Evolutionary conservation across 2,888 invertebrate genomes (phyloP), one percentile per base, ranked within the genome.

Genomic region (Orchesellides sinensis): DNA sequence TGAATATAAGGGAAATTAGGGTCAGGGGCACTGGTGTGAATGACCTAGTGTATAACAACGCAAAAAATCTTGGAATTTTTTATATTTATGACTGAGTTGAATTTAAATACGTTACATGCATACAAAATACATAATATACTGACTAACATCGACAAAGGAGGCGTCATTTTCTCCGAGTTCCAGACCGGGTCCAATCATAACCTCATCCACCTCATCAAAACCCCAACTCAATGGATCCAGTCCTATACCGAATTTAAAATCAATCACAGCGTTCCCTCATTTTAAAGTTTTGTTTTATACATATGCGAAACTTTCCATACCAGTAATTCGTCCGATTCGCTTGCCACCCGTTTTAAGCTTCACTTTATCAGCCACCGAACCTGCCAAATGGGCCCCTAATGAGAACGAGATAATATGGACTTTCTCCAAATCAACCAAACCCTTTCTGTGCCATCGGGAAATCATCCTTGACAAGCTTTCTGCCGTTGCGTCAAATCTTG

Each of bases 141-240:
- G 6, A 65, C 65, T 21, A 12, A 78, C 77, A 49, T 78, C 77
- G 5, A 78, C 77, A 61, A 78, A 78, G 21, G 1, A 4, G 2
- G 77, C 77, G 32, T 78, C 77, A 35, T 78, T 61, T 12, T 35
- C 21, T 10, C 27, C 19, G 19, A 78, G 17, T 21, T 56, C 68
- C 3, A 35, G 4, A 0, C 47, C 47, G 0, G 47, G 12, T 5
- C 35, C 69, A 0, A 69, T 29, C 25, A 23, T 8, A 0, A 59
- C 69, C 2, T 40, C 40, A 49, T 78, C 69, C 59, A 69, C 21
- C 40, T 59, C 61, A 49, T 78, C 77, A 61, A 78, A 78, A 10
- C 77, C 77, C 59, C 59, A 78, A n/a, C 77, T 69, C 14, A 78
- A n/a, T 40, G 77, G 77, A 69, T 78, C 77, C 0, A 78, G 61